Conservation (phyloP, 2,113 vertebrate species). For the Psettodes erumei region DNA sequence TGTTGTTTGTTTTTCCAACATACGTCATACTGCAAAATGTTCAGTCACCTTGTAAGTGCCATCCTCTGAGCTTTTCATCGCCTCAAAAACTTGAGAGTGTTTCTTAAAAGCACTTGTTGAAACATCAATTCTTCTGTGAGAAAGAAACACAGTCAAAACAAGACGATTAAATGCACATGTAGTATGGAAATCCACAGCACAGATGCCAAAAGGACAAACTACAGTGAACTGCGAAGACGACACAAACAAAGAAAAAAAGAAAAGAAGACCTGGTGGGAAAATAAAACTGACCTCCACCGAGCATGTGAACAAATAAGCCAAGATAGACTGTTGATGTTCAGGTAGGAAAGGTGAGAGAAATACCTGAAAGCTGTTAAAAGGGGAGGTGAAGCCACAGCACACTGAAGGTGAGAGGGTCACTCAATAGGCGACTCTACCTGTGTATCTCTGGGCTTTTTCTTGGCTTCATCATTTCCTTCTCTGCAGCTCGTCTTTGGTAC, state of each 20-base stretch:
- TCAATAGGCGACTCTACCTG: constrained; percentile 86
- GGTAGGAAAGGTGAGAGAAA: constrained; percentile 65
- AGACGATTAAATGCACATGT: constrained; percentile 1
- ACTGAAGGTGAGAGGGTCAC: constrained; percentile 72
- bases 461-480: constrained; percentile 93
- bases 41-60: constrained; percentile 98
- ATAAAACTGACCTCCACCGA: constrained; percentile 63
- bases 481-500: constrained; percentile 95
- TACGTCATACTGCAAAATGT: constrained; percentile 86
- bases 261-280: constrained; percentile 32
- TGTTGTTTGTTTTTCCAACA: constrained; percentile 75
- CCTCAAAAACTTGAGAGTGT: constrained; percentile 96
- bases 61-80: constrained; percentile 94
- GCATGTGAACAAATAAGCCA: constrained; percentile 62
- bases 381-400: constrained; percentile 77
- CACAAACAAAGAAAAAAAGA: constrained; percentile 27
- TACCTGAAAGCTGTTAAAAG: constrained; percentile 76
- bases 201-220: constrained; percentile 6
- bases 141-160: constrained; percentile 46
- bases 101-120: constrained; percentile 99
- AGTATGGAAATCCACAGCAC: not conserved
- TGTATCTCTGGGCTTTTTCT: constrained; percentile 99
- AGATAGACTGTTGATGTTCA: constrained; percentile 64
- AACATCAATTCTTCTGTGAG: constrained; percentile 96
- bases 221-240: constrained; percentile 8